phyloP scores from a whole-genome alignment of 2,888 invertebrate genomes.

The Drosophila quasianomalipes region DNA sequence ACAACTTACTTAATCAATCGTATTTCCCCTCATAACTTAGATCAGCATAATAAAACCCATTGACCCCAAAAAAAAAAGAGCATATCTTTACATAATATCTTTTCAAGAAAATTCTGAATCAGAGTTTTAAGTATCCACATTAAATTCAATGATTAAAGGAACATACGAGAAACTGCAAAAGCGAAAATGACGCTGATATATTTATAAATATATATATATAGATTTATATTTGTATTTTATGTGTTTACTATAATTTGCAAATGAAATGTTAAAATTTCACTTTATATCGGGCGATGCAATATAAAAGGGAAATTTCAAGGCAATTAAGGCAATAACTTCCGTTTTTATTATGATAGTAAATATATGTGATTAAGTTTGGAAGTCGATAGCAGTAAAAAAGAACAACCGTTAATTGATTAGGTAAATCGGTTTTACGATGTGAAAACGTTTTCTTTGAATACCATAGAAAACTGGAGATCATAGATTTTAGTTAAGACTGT shows the following conservation, averaged over 20 bases:
- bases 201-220: not conserved
- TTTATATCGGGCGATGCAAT: slow-evolving; percentile 6
- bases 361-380: not conserved
- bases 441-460: not conserved
- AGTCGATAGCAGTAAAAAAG: not conserved
- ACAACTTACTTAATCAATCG: not conserved
- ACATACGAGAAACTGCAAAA: not conserved
- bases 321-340: not conserved
- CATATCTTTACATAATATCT: not conserved
- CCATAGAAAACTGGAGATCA: not conserved
- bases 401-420: not conserved
- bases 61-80: not conserved
- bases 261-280: slow-evolving; percentile 25
- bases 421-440: not conserved
- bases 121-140: not conserved
- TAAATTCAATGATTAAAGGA: not conserved
- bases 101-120: not conserved
- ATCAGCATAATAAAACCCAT: not conserved
- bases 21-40: not conserved
- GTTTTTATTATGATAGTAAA: not conserved
- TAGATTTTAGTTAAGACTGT: not conserved
- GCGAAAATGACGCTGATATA: not conserved
- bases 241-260: not conserved
- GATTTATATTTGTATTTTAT: not conserved
- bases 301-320: slow-evolving; percentile 7